phyloP scores from a whole-genome alignment of 2,113 vertebrate species.

The Xenopus laevis region DNA sequence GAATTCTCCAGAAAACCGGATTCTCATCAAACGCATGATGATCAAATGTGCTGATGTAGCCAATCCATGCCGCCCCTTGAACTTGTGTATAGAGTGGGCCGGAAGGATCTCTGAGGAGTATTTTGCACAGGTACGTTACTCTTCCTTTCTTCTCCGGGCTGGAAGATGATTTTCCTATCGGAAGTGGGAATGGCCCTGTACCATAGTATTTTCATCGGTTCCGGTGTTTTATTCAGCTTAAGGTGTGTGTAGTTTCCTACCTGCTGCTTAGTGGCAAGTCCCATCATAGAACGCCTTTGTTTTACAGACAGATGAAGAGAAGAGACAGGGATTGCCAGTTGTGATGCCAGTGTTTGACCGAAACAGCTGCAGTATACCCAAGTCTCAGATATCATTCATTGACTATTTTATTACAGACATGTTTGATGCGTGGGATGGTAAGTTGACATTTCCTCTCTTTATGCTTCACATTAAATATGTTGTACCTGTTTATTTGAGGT shows the following conservation, averaged over 20 bases:
- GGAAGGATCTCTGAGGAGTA: constrained; percentile 95
- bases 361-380: constrained; percentile 92
- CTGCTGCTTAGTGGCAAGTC: too few species aligned
- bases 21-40: constrained; percentile 93
- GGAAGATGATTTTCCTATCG: too few species aligned
- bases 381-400: constrained; percentile 96
- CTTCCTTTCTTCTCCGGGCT: neutral
- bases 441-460: constrained; percentile 45
- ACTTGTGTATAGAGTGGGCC: constrained; percentile 93
- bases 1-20: constrained; percentile 88
- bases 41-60: constrained; percentile 95
- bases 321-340: constrained; percentile 86
- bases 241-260: too few species aligned
- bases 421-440: constrained; percentile 97
- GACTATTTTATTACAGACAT: constrained; percentile 98
- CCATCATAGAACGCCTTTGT: too few species aligned
- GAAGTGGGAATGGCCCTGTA: too few species aligned
- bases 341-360: constrained; percentile 97
- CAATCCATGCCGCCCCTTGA: constrained; percentile 88
- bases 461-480: too few species aligned
- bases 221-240: too few species aligned
- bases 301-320: constrained; percentile 91
- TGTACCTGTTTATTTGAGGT: too few species aligned
- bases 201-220: too few species aligned
- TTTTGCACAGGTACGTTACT: constrained; percentile 80